Base-by-base conservation (phyloP, 2,113 vertebrate genomes). In the Plectropomus leopardus region DNA sequence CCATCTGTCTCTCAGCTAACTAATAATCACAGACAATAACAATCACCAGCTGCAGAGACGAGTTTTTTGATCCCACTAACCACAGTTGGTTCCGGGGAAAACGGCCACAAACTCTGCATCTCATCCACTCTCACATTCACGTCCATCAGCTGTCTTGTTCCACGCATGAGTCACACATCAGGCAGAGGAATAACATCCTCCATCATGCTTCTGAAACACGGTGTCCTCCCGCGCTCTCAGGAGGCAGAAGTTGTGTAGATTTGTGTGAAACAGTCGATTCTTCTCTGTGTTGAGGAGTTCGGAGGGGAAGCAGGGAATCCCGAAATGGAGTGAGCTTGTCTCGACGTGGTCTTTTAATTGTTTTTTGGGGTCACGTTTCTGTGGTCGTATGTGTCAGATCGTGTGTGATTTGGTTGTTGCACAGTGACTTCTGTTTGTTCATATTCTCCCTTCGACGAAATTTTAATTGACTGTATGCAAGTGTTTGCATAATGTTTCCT, bases 61-160 rank as follows among this genome's bases (percentile, higher is more conserved):
- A 66, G 30, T 23, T 65, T 63, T 74, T 75, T 71, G 21, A 76
- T 80, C 76, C 68, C 80, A 88, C 85, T 89, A 92, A 90, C 84
- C 14, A 78, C 26, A 59, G 34, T 65, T 48, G 63, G 66, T 84
- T 85, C 60, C 30, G 34, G 74, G 72, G 47, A 21, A 45, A 65
- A 64, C 10, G 55, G 50, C 24, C 72, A 55, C 80, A 50, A 45
- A 55, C 69, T 68, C 21, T 81, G 80, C 58, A 73, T 85, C 60
- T 78, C 80, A 68, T 72, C 75, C 81, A 57, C 82, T 51, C 80
- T 76, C 81, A 78, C 54, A 9, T 57, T 65, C 80, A 79, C 79
- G 10, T 72, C 66, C 81, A 74, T 83, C 84, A 24, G 75, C 72
- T 64, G 36, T 48, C 72, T 80, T 59, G 72, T 60, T 69, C 54